Evolutionary conservation across 2,888 invertebrate genomes (phyloP), one percentile per base, ranked within the genome.

Genomic region (Yponomeuta plumbellus): DNA sequence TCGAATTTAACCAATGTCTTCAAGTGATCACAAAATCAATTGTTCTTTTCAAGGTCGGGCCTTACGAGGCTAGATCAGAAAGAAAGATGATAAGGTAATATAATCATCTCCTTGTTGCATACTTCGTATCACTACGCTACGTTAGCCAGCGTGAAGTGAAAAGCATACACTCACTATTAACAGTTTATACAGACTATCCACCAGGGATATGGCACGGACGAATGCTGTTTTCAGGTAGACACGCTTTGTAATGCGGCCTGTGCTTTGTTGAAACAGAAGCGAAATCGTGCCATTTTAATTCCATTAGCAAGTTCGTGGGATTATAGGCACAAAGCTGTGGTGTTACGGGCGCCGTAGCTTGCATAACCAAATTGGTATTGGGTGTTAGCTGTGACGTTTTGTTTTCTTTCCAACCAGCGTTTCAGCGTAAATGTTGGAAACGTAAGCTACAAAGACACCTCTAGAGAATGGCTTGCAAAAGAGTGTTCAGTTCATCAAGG

Each of bases 351-450:
- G 13, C 17, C 44, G 44, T 17, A 2, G 17, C 0, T 52, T 17
- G 44, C 44, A 17, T 17, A 3, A 5, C 13, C 44, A 52, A 52
- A 52, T 17, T 52, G 44, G 20, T 58, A 58, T 58, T 58, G 58
- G 21, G 21, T 58, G 58, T 58, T n/a, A 58, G 21, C 58, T 58
- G 58, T 58, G 58, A 20, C 58, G 58, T 58, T 20, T 58, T 58
- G 58, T 58, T 58, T 58, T 58, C 58, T 58, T 58, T 58, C 21
- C 21, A 58, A 22, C 21, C 58, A 58, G 58, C 21, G 21, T 58
- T 58, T 58, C 21, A 58, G 21, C 21, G 58, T 20, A 3, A 58
- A 58, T 22, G 58, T 58, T 21, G 58, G 58, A 20, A 21, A 58
- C 10, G n/a, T 8, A 58, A 58, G 34, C n/a, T 58, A 58, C 58